Conservation (phyloP, 2,888 invertebrate genomes). For the Doris montereyensis region DNA sequence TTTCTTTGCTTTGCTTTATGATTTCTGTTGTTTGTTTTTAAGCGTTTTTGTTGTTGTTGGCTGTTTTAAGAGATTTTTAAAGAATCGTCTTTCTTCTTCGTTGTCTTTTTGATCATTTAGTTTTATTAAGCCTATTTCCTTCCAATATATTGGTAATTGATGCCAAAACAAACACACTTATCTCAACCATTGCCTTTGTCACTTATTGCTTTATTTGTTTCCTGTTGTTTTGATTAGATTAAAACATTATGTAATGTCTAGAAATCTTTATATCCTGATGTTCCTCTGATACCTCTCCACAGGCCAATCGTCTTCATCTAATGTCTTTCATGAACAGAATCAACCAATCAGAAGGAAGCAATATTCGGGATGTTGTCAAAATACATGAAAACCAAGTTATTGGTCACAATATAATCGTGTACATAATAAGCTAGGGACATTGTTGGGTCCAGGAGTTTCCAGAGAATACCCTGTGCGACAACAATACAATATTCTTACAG, state of each 20-base stretch:
- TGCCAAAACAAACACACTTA: no score
- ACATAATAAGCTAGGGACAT: conserved; percentile 65
- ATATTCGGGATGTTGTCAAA: conserved; percentile 56
- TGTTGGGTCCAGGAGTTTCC: conserved; percentile 64
- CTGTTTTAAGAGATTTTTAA: not conserved
- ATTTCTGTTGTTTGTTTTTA: no score
- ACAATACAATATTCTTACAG: conserved; percentile 68
- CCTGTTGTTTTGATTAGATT: not conserved
- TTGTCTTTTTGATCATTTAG: not conserved
- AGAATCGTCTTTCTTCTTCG: not conserved
- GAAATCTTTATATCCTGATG: not conserved
- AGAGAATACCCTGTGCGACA: conserved; percentile 58
- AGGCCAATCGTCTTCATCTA: conserved; percentile 63
- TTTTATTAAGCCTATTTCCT: not conserved
- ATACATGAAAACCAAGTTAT: conserved; percentile 53
- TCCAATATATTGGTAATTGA: no score
- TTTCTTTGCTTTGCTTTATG: no score
- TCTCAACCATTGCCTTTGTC: no score
- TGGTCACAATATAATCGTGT: conserved; percentile 68
- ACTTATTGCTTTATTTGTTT: not conserved
- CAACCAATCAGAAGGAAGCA: conserved; percentile 61
- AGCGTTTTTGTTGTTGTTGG: not conserved
- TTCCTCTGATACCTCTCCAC: conserved; percentile 31
- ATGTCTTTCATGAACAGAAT: conserved; percentile 61
- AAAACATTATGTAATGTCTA: no score